Percentiles rank a stretch among this genome's conserved stretches.
Conservation (phyloP, 2,797 vertebrate genomes). For the Emys orbicularis region DNA sequence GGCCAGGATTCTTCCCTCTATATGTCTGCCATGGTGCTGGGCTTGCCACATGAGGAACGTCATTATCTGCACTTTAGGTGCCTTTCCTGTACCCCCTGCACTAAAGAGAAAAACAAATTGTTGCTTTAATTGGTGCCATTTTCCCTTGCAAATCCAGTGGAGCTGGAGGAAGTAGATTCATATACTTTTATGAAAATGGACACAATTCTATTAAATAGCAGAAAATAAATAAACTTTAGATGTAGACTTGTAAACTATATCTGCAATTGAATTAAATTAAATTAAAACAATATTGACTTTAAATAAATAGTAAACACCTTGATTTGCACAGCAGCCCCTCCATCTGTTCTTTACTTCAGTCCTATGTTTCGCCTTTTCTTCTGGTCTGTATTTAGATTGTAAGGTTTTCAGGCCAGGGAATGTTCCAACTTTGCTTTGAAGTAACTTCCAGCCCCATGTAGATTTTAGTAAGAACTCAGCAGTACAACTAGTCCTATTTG, state of each 20-base stretch:
- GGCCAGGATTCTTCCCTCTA: rapidly evolving
- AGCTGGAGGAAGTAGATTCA: neutral
- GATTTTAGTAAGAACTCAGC: neutral
- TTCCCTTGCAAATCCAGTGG: neutral
- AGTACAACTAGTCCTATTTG: neutral
- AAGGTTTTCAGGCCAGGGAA: neutral
- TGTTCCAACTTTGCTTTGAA: neutral
- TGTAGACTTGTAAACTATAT: neutral
- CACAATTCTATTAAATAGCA: neutral
- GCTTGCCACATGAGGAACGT: neutral
- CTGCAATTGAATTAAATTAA: neutral
- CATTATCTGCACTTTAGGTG: neutral
- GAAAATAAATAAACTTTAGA: neutral
- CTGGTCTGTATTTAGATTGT: neutral
- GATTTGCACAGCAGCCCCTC: neutral
- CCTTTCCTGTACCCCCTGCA: neutral
- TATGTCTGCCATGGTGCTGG: neutral
- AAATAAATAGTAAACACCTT: neutral
- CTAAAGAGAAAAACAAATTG: neutral
- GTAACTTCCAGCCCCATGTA: neutral
- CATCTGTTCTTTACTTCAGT: neutral
- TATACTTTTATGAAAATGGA: neutral
- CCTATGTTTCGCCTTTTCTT: neutral
- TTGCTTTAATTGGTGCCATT: neutral
- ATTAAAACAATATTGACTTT: neutral